These are phyloP conservation scores for Dufourea novaeangliae DNA, from an alignment of 1,140 invertebrate species.

Conservation along the genomic window DNA sequence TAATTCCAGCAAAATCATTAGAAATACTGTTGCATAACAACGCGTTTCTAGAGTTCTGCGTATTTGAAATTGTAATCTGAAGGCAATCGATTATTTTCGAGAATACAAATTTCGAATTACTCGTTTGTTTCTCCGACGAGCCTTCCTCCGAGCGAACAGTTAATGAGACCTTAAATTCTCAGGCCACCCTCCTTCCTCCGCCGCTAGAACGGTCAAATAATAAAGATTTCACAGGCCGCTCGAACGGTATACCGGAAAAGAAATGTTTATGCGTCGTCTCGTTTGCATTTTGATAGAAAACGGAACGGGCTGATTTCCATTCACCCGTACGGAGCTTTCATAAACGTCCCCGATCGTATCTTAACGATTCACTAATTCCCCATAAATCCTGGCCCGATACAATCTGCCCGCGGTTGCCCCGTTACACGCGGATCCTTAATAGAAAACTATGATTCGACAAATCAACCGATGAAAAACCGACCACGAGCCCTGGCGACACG, in stretches of 20 bases:
- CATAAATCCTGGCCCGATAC: slow-evolving; percentile 19
- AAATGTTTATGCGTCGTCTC: neutral
- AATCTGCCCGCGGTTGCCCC: neutral
- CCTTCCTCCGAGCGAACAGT: neutral
- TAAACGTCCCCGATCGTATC: slow-evolving; percentile 26
- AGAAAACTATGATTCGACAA: slow-evolving; percentile 18
- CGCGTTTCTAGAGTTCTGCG: too few relatives aligned
- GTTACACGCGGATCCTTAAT: neutral
- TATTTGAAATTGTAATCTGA: too few relatives aligned
- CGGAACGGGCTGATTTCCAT: neutral
- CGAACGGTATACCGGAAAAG: neutral
- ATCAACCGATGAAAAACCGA: neutral
- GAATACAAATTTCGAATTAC: too few relatives aligned
- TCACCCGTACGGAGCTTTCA: neutral
- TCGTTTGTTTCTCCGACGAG: neutral
- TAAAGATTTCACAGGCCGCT: neutral
- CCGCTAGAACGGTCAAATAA: neutral
- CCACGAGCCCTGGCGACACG: neutral
- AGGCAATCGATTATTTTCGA: too few relatives aligned
- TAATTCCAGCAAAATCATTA: too few relatives aligned
- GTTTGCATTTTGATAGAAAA: slow-evolving; percentile 41
- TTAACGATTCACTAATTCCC: slow-evolving; percentile 23
- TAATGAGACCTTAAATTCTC: slow-evolving; percentile 6
- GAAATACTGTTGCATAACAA: too few relatives aligned
- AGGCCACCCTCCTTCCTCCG: neutral